Conservation (phyloP, 2,113 vertebrate genomes). For the Notarius quadriscutis region DNA sequence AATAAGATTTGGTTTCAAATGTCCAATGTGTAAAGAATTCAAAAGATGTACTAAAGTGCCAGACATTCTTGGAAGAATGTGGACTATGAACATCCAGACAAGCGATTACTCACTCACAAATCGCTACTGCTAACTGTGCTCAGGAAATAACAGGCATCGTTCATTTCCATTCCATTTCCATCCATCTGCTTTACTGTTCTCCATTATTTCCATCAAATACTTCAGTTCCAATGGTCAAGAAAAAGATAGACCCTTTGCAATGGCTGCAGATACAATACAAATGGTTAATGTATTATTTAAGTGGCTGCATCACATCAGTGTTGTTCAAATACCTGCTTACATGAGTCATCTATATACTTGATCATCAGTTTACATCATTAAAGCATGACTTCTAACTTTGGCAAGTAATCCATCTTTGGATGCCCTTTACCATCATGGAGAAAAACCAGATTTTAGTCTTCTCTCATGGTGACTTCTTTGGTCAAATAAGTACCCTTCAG, state of each 20-base stretch:
- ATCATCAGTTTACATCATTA: neutral
- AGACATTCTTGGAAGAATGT: neutral
- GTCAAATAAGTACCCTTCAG: too few relatives aligned
- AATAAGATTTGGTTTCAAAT: too few relatives aligned
- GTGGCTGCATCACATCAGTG: neutral
- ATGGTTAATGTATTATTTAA: neutral
- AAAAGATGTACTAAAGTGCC: too few relatives aligned
- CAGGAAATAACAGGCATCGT: neutral
- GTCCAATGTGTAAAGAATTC: too few relatives aligned
- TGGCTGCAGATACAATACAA: neutral
- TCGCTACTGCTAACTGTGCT: neutral
- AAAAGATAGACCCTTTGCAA: neutral
- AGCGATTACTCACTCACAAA: neutral
- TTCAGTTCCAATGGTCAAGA: neutral
- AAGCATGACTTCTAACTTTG: neutral
- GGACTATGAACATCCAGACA: neutral
- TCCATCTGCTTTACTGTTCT: neutral
- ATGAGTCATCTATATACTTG: neutral
- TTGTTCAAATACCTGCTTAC: neutral
- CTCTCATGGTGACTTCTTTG: neutral
- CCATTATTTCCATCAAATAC: neutral
- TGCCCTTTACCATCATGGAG: neutral
- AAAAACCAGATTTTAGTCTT: neutral
- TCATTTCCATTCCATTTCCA: neutral
- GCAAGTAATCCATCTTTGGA: neutral